Conservation (phyloP, 2,888 invertebrate genomes). For the Slavum lentiscoides region DNA sequence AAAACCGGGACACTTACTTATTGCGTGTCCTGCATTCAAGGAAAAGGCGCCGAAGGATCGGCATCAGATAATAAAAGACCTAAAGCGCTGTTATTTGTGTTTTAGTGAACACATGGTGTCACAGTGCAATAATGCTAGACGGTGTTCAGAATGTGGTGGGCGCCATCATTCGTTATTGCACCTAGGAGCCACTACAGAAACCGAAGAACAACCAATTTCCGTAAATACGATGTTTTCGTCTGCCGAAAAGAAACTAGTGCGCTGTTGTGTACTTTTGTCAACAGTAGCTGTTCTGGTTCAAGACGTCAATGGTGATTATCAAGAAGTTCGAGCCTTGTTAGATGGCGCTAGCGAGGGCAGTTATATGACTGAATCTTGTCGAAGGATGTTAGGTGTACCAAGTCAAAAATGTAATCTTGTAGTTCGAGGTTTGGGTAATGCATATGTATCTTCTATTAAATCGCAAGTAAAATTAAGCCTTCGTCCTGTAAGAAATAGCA, state of each 20-base stretch:
- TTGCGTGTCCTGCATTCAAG: neutral
- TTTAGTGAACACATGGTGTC: neutral
- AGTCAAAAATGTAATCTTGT: neutral
- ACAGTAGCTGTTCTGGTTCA: neutral
- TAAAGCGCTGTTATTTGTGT: neutral
- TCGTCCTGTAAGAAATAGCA: neutral
- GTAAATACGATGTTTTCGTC: neutral
- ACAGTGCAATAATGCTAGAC: neutral
- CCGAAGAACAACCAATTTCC: neutral
- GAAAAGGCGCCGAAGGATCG: neutral
- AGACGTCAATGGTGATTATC: neutral
- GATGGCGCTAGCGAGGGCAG: neutral
- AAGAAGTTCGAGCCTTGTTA: neutral
- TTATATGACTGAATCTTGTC: neutral
- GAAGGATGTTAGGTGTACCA: neutral
- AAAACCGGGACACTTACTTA: neutral
- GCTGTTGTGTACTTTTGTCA: too few relatives aligned
- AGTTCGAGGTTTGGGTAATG: neutral
- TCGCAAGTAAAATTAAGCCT: neutral
- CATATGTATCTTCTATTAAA: neutral
- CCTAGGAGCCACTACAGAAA: too few relatives aligned
- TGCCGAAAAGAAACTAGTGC: neutral
- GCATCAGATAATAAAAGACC: neutral
- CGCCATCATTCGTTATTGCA: conserved; percentile 22
- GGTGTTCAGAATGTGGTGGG: conserved; percentile 22